Conservation (phyloP, 1,140 invertebrate genomes). For the Apis cerana region DNA sequence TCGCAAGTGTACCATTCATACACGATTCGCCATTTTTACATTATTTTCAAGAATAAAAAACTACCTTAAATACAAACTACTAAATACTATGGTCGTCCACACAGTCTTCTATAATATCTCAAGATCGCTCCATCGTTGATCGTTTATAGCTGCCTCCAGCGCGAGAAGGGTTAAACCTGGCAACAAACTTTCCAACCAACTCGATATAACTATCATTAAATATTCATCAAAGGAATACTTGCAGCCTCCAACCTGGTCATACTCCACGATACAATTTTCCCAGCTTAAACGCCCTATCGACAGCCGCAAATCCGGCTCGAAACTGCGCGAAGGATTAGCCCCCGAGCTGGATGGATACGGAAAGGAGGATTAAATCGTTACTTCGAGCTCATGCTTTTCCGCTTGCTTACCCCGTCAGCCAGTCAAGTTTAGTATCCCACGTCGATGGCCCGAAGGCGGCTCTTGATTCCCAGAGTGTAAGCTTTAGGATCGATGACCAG, state of each 20-base stretch:
- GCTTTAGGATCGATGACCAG: slow-evolving; percentile 67
- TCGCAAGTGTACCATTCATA: too few species aligned
- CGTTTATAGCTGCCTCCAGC: neutral
- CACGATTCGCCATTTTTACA: too few species aligned
- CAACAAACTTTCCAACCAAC: neutral
- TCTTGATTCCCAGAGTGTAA: slow-evolving; percentile 58
- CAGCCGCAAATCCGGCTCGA: slow-evolving; percentile 37
- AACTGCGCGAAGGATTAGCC: slow-evolving; percentile 39
- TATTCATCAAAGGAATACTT: neutral
- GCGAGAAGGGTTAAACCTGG: neutral
- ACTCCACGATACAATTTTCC: neutral
- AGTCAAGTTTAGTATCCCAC: slow-evolving; percentile 50
- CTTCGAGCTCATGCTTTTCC: slow-evolving; percentile 57
- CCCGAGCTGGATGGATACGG: slow-evolving; percentile 44
- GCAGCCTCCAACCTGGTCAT: neutral
- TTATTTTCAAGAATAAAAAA: too few species aligned
- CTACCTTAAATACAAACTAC: too few species aligned
- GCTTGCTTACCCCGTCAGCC: slow-evolving; percentile 62
- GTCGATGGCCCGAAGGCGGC: slow-evolving; percentile 51
- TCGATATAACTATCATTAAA: neutral
- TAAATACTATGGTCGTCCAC: too few species aligned
- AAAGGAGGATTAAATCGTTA: slow-evolving; percentile 62
- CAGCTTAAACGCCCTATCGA: slow-evolving; percentile 13
- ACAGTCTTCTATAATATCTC: too few species aligned
- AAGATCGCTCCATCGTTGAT: too few species aligned